These are phyloP conservation scores for Pogonus chalceus DNA, from an alignment of 1,140 invertebrate genomes.

Conservation along the genomic window DNA sequence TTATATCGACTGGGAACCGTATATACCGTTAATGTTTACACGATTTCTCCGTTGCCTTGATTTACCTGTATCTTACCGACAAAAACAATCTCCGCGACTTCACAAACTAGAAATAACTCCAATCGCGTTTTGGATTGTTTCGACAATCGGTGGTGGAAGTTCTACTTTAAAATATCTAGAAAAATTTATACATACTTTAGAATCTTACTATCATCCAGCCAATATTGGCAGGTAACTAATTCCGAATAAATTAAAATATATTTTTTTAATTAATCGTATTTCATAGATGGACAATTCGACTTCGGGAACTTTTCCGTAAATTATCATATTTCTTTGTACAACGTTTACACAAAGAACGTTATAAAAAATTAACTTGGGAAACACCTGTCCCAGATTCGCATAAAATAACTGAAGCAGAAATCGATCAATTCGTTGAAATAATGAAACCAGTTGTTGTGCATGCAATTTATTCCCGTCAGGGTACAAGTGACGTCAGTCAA, in stretches of 20 bases:
- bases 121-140: constrained; percentile 60
- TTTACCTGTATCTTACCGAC: constrained; percentile 67
- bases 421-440: constrained; percentile 70
- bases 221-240: constrained; percentile 52
- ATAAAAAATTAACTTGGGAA: constrained; percentile 54
- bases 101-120: constrained; percentile 46
- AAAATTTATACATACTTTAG: constrained; percentile 71
- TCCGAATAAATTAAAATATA: not conserved
- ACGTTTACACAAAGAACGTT: constrained; percentile 55
- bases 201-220: constrained; percentile 84
- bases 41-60: constrained; percentile 66
- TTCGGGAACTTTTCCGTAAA: constrained; percentile 52
- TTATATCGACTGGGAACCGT: constrained; percentile 77
- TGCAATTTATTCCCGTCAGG: constrained; percentile 68
- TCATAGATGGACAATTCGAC: constrained; percentile 53
- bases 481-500: constrained; percentile 50
- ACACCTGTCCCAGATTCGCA: constrained; percentile 52
- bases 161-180: constrained; percentile 63
- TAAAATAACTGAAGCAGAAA: constrained; percentile 68
- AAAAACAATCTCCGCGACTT: constrained; percentile 32
- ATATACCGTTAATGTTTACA: constrained; percentile 73
- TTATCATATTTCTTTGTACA: constrained; percentile 47
- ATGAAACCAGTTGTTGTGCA: constrained; percentile 34
- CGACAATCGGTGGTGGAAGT: constrained; percentile 44
- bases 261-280: not conserved